Percentiles rank a stretch among this genome's conserved stretches.
Conservation (phyloP, 2,797 vertebrate genomes). For the Lacerta viridis region DNA sequence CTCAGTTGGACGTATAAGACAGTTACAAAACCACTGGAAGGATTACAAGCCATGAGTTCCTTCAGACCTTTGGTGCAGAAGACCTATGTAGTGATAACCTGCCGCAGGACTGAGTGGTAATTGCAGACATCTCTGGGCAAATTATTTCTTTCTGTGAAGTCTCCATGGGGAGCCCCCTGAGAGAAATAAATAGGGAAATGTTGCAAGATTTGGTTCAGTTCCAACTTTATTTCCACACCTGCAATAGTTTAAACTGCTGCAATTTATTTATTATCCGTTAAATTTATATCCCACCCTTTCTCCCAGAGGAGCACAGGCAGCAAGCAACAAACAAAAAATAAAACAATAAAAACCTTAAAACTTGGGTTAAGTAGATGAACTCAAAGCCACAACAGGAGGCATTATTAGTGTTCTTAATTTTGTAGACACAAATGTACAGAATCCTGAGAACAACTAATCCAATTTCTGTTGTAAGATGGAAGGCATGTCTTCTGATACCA, state of each 20-base stretch:
- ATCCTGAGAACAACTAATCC: not conserved
- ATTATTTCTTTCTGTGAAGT: constrained; percentile 71
- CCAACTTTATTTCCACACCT: not conserved
- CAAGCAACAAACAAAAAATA: no score
- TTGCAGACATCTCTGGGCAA: constrained; percentile 56
- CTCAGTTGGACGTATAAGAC: not conserved
- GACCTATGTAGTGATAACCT: constrained; percentile 1
- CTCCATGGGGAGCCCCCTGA: constrained; percentile 71
- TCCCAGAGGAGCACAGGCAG: no score
- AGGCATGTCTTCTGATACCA: not conserved
- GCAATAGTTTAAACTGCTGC: not conserved
- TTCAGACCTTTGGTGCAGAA: constrained; percentile 76
- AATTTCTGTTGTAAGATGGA: no score
- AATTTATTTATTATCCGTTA: no score
- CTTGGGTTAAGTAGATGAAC: not conserved
- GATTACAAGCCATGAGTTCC: not conserved
- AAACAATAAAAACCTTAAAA: no score
- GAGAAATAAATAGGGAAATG: constrained; percentile 21
- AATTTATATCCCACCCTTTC: no score
- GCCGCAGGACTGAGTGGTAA: constrained; percentile 28
- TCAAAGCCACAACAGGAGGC: not conserved
- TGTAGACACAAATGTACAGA: not conserved
- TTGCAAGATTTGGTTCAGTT: fast-evolving
- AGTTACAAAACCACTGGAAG: not conserved
- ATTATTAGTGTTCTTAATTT: not conserved